These are phyloP conservation scores for Polypterus senegalus DNA, from an alignment of 2,113 vertebrate species.

Conservation along the genomic window DNA sequence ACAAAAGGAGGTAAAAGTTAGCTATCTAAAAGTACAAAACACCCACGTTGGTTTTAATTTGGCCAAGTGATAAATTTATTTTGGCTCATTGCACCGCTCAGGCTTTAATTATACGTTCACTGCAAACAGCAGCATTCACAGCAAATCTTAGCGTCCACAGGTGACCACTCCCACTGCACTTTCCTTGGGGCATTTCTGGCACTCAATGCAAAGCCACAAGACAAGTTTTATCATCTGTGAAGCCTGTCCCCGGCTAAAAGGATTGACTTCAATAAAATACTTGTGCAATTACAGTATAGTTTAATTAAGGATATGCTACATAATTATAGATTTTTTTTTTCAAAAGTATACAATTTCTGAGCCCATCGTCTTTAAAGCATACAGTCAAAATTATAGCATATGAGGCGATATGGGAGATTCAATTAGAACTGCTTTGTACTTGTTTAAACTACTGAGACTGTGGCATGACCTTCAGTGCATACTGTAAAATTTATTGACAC, in stretches of 20 bases:
- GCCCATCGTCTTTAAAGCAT: slow-evolving; percentile 15
- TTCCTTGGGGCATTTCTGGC: slow-evolving; percentile 52
- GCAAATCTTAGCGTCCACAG: slow-evolving; percentile 41
- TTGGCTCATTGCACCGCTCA: slow-evolving; percentile 49
- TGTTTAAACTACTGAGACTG: neutral
- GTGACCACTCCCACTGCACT: slow-evolving; percentile 42
- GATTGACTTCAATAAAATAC: slow-evolving; percentile 66
- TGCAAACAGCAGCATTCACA: slow-evolving; percentile 43
- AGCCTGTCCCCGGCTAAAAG: slow-evolving; percentile 54
- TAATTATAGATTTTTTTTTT: slow-evolving; percentile 48
- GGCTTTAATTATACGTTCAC: slow-evolving; percentile 43
- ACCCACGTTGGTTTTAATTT: slow-evolving; percentile 52
- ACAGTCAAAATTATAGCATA: neutral
- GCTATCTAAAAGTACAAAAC: slow-evolving; percentile 45
- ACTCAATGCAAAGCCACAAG: slow-evolving; percentile 50
- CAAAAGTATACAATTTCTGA: slow-evolving; percentile 36
- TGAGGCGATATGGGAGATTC: neutral
- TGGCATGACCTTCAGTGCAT: neutral
- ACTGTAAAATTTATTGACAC: neutral
- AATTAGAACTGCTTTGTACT: neutral
- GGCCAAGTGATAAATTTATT: slow-evolving; percentile 35
- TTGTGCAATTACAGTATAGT: slow-evolving; percentile 53
- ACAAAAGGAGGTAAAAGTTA: slow-evolving; percentile 29
- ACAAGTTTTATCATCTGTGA: slow-evolving; percentile 73
- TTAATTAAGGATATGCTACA: slow-evolving; percentile 49